Percentiles rank a stretch among this genome's conserved stretches.
These are phyloP conservation scores for Erythrocebus patas DNA, from an alignment of 2,113 vertebrate species.

Conservation along the genomic window DNA sequence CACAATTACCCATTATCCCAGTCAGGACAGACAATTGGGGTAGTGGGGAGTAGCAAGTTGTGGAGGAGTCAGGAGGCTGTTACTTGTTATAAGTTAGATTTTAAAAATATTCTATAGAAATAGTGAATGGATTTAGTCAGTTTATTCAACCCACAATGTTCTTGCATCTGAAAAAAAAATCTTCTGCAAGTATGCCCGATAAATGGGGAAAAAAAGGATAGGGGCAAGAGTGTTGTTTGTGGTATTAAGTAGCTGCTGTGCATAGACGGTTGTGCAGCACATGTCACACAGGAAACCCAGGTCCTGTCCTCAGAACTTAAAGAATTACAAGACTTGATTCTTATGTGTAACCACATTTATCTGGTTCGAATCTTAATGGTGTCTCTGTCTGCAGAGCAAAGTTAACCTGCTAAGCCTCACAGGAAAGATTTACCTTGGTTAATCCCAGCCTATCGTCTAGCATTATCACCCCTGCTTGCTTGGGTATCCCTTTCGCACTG, in stretches of 20 bases:
- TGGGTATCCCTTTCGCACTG: fast-evolving
- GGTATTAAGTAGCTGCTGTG: not conserved
- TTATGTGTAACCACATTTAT: not conserved
- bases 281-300: not conserved
- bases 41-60: not conserved
- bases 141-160: constrained; percentile 41
- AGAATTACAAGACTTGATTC: not conserved
- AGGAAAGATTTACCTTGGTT: not conserved
- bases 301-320: not conserved
- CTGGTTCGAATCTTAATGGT: not conserved
- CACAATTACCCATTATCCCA: constrained; percentile 66
- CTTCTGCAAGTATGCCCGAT: not conserved
- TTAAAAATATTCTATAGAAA: constrained; percentile 58
- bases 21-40: constrained; percentile 31
- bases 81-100: constrained; percentile 32
- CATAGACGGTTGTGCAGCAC: not conserved
- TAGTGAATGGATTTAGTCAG: constrained; percentile 59
- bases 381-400: not conserved
- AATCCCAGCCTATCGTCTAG: not conserved
- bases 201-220: not conserved
- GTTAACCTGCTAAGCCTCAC: not conserved
- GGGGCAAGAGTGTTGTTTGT: not conserved
- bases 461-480: not conserved
- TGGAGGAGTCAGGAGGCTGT: constrained; percentile 39
- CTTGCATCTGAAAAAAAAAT: not conserved